These are phyloP conservation scores for Tachina grossa DNA, from an alignment of 2,888 invertebrate species.

Conservation along the genomic window DNA sequence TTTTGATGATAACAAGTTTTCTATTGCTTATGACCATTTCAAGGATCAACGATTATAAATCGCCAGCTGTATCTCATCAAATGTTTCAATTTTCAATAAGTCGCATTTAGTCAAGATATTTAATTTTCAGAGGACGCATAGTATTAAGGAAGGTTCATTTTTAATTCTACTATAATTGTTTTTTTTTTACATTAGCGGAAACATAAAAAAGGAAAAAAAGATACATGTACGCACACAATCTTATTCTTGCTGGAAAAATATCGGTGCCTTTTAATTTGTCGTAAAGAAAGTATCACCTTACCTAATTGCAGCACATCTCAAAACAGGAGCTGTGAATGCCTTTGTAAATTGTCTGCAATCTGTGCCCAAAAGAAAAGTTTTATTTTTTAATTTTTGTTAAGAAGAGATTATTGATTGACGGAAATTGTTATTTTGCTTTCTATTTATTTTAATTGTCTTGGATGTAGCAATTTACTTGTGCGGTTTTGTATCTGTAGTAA, in stretches of 20 bases:
- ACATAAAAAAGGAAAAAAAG: neutral
- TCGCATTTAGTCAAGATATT: slow-evolving; percentile 46
- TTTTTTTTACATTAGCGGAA: slow-evolving; percentile 35
- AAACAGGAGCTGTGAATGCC: slow-evolving; percentile 25
- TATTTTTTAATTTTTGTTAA: slow-evolving; percentile 38
- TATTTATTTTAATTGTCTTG: slow-evolving; percentile 51
- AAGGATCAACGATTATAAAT: slow-evolving; percentile 25
- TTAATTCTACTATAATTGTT: neutral
- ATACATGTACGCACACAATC: slow-evolving; percentile 32
- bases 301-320: slow-evolving; percentile 48
- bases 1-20: slow-evolving; percentile 67
- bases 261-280: slow-evolving; percentile 73
- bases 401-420: slow-evolving; percentile 59
- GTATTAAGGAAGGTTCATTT: slow-evolving; percentile 43
- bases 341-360: slow-evolving; percentile 27
- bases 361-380: slow-evolving; percentile 7
- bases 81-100: slow-evolving; percentile 45
- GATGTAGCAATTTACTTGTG: slow-evolving; percentile 67
- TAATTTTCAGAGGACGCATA: slow-evolving; percentile 41
- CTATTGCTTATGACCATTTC: slow-evolving; percentile 42
- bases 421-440: slow-evolving; percentile 65
- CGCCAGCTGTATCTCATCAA: slow-evolving; percentile 56
- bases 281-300: slow-evolving; percentile 72
- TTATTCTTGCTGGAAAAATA: slow-evolving; percentile 25
- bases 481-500: slow-evolving; percentile 50